Evolutionary conservation across 92 coral and sea anemone genomes (phyloP).

Genomic region (Phenganax stokvisi): DNA sequence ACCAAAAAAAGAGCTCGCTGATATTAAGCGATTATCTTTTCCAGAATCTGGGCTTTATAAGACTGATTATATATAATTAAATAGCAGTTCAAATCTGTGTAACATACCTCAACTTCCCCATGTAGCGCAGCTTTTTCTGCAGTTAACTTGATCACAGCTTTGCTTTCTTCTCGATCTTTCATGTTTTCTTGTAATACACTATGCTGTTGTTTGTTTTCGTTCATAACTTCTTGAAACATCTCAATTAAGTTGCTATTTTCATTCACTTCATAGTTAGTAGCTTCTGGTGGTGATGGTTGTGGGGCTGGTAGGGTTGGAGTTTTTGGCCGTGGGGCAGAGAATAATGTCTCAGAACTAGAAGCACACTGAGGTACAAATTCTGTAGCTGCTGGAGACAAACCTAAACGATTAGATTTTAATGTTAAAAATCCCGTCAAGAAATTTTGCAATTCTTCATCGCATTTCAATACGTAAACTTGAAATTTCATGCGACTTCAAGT

Average conservation of each 20-base stretch:
- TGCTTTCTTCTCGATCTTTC: slow-evolving; percentile 1
- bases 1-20: no score
- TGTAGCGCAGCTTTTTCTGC: slow-evolving; percentile 1
- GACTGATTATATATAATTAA: neutral
- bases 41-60: no score
- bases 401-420: neutral
- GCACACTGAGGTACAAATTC: neutral
- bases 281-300: neutral
- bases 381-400: slow-evolving; percentile 17
- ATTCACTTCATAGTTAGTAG: neutral
- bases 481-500: neutral
- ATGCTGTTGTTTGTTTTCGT: slow-evolving; percentile 10
- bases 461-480: neutral
- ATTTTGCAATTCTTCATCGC: neutral
- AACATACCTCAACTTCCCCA: neutral
- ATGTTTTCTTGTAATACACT: slow-evolving; percentile 8
- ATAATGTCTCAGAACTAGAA: neutral
- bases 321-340: neutral
- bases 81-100: neutral
- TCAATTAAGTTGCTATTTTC: neutral
- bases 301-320: neutral
- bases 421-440: neutral
- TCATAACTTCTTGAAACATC: slow-evolving; percentile 18
- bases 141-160: slow-evolving; percentile 3
- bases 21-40: no score